phyloP scores from a whole-genome alignment of 2,113 vertebrate genomes.

The Calonectris borealis region DNA sequence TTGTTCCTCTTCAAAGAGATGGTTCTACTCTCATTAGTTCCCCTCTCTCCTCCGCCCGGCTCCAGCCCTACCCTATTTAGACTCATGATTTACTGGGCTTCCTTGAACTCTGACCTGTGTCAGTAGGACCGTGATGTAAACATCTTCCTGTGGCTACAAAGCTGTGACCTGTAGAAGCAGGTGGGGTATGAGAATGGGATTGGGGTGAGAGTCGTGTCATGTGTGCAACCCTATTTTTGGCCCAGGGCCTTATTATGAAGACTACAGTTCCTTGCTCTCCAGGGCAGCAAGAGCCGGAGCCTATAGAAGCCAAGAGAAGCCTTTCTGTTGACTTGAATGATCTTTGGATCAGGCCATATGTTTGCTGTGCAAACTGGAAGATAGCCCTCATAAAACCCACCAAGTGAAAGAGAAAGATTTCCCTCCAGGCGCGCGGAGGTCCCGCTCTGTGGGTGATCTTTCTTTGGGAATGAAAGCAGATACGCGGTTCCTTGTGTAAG shows the following conservation, averaged over 20 bases:
- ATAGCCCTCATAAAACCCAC: constrained; percentile 8
- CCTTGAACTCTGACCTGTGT: constrained; percentile 64
- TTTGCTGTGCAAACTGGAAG: neutral
- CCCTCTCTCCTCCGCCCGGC: neutral
- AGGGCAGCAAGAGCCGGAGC: neutral
- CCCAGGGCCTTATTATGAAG: neutral
- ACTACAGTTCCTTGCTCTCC: neutral
- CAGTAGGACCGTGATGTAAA: constrained; percentile 29
- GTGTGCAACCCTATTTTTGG: neutral
- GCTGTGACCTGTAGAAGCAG: constrained; percentile 51
- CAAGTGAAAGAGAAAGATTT: neutral
- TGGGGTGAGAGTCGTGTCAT: neutral
- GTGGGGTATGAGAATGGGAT: constrained; percentile 5
- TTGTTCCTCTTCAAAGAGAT: constrained; percentile 59
- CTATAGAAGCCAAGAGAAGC: neutral
- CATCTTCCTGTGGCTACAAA: constrained; percentile 32
- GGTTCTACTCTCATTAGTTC: constrained; percentile 36
- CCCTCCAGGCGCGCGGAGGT: neutral
- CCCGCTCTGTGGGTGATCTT: neutral
- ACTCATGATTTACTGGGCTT: constrained; percentile 62
- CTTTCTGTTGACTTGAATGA: neutral
- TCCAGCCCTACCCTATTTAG: constrained; percentile 29
- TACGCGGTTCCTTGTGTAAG: neutral
- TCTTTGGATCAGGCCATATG: neutral
- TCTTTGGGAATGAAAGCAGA: constrained; percentile 7